Percentiles rank a stretch among this genome's conserved stretches.
Conservation (phyloP, 2,888 invertebrate species). For the Acrobasis suavella region DNA sequence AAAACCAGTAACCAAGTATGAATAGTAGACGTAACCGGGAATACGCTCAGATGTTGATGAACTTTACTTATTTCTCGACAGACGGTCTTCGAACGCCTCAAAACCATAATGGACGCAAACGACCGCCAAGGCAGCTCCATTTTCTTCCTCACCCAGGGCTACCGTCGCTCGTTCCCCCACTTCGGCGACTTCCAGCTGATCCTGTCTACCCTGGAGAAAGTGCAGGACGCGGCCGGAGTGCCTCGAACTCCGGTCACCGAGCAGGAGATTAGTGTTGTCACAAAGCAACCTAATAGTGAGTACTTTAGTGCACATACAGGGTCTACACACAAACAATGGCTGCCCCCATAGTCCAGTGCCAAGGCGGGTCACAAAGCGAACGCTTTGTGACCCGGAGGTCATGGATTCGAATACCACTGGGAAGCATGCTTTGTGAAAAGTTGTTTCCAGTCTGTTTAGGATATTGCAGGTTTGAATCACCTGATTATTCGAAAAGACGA, state of each 20-base stretch:
- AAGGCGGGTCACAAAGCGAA: too few species aligned
- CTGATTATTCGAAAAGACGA: too few species aligned
- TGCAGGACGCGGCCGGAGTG: slow-evolving; percentile 47
- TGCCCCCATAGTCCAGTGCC: too few species aligned
- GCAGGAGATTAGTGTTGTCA: slow-evolving; percentile 34
- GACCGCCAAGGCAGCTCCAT: slow-evolving; percentile 12
- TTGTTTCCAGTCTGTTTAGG: too few species aligned
- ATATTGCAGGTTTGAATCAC: too few species aligned
- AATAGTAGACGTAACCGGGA: too few species aligned
- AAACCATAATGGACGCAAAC: slow-evolving; percentile 35
- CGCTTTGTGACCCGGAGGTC: too few species aligned
- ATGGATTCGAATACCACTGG: too few species aligned
- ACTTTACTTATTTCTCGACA: slow-evolving; percentile 36
- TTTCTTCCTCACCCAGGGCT: slow-evolving; percentile 40
- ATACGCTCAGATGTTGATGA: too few species aligned
- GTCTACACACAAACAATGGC: too few species aligned
- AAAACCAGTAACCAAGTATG: too few species aligned
- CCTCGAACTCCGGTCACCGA: slow-evolving; percentile 47
- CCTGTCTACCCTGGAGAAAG: slow-evolving; percentile 45
- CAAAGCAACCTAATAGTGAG: slow-evolving; percentile 34
- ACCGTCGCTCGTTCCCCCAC: slow-evolving; percentile 58
- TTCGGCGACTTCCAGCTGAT: slow-evolving; percentile 62
- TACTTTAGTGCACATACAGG: slow-evolving; percentile 15
- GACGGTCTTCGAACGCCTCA: slow-evolving; percentile 51
- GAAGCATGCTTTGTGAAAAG: too few species aligned